Conservation (phyloP, 2,113 vertebrate genomes). For the Atlantisia rogersi region DNA sequence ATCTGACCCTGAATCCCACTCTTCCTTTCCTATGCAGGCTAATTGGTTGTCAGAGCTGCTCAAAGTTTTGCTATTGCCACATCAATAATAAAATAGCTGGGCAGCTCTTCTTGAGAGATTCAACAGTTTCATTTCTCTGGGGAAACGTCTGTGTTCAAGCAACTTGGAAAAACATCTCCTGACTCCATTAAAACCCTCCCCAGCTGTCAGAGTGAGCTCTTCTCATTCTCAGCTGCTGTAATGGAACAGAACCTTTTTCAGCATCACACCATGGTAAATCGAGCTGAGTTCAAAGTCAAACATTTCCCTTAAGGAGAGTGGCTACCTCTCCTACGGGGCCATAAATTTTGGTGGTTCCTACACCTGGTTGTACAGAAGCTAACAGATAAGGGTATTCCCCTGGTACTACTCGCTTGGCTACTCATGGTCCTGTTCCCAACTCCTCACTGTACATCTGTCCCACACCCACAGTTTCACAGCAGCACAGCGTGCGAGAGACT, state of each 20-base stretch:
- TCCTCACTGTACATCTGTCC: background rate
- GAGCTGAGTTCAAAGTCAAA: background rate
- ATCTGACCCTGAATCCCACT: background rate
- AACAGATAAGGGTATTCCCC: background rate
- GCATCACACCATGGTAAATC: background rate
- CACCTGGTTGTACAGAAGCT: background rate
- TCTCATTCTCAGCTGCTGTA: background rate
- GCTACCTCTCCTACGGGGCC: accelerated
- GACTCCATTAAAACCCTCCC: background rate
- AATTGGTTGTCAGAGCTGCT: background rate
- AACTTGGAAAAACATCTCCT: background rate
- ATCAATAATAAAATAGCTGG: background rate
- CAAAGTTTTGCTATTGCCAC: background rate
- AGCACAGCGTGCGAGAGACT: background rate
- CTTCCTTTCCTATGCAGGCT: background rate
- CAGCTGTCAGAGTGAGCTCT: background rate
- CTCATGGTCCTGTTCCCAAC: accelerated
- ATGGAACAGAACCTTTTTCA: background rate
- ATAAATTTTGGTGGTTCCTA: background rate
- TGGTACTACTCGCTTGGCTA: accelerated
- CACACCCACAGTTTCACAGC: background rate
- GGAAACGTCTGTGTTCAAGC: background rate
- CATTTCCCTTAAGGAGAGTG: background rate
- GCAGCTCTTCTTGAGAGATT: background rate
- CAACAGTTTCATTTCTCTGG: background rate